Evolutionary conservation across 2,113 vertebrate species (phyloP), one percentile per base, ranked within the genome.

Genomic region (Tinamus guttatus): DNA sequence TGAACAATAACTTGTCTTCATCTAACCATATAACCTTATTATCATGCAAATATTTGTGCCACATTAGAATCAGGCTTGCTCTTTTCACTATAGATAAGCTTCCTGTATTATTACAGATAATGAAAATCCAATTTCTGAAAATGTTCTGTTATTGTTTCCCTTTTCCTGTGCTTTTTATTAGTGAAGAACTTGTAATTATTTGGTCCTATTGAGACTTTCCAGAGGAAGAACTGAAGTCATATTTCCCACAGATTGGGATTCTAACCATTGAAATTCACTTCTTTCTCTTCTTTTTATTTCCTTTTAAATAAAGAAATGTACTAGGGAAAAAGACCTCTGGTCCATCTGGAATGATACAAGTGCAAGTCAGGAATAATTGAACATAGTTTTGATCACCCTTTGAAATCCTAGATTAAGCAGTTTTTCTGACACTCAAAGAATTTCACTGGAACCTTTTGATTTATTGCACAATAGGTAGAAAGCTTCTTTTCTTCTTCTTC

Each of bases 331-430:
- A 67, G 32, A 45, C 34, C 22, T 92, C 63, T 32, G 51, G 51
- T 89, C 91, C 73, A 91, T 89, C 90, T 95, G 94, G 92, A 87
- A 95, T 81, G 71, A 95, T 95, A 91, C 83, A 94, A 97, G 83
- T 77, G 80, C 51, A 96, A 94, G 93, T 95, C 84, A 96, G 82
- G 64, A 96, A 94, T 93, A 94, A 77, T 94, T 97, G 92, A 89
- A 85, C 81, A 93, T 90, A 91, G 86, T 97, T 97, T 97, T 96
- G 94, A 91, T 96, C 95, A 94, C 82, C 63, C 74, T 85, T 94
- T 96, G 63, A 96, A 95, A 79, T 92, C 91, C 78, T 81, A 91
- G 79, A 96, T 95, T 96, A 96, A 96, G 96, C 95, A 94, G 80
- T 96, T 85, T 85, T 94, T 76, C 89, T 96, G 92, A 28, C 76